These are phyloP conservation scores for Drosophila macrospina DNA, from an alignment of 2,888 invertebrate species.

Conservation along the genomic window DNA sequence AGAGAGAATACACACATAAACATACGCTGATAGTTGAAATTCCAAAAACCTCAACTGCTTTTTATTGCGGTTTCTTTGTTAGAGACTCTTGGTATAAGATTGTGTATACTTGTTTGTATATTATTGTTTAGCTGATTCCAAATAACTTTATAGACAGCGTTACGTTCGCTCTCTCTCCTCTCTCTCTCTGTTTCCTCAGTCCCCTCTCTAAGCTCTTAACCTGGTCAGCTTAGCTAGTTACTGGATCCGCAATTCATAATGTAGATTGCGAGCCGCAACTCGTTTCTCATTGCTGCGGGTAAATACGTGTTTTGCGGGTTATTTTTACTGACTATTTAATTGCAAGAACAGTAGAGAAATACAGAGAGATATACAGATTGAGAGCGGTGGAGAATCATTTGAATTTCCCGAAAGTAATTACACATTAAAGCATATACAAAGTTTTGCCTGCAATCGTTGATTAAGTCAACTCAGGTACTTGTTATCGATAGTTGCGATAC, in stretches of 20 bases:
- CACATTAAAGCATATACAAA: slow-evolving; percentile 29
- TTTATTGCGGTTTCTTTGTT: slow-evolving; percentile 56
- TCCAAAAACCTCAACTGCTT: slow-evolving; percentile 26
- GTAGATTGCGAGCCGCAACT: slow-evolving; percentile 29
- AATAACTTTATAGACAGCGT: slow-evolving; percentile 12
- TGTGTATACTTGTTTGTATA: slow-evolving; percentile 14
- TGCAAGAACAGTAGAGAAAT: neutral
- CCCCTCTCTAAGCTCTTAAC: slow-evolving; percentile 4
- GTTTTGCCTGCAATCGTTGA: slow-evolving; percentile 28
- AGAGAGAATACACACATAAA: neutral
- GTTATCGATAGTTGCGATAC: slow-evolving; percentile 29
- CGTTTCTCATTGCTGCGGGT: slow-evolving; percentile 29
- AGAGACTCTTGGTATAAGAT: slow-evolving; percentile 9
- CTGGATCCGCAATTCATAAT: slow-evolving; percentile 16
- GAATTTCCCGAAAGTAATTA: slow-evolving; percentile 27
- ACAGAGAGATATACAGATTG: neutral
- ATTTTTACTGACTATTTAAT: slow-evolving; percentile 27
- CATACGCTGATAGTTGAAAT: slow-evolving; percentile 8
- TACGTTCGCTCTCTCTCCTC: neutral
- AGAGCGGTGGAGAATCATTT: neutral
- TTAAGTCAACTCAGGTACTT: slow-evolving; percentile 20
- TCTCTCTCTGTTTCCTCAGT: neutral
- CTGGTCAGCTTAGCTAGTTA: slow-evolving; percentile 7
- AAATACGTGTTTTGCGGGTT: slow-evolving; percentile 22
- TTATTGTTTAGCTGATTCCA: slow-evolving; percentile 7